A percentile compares a stretch with the other conserved stretches of the same genome.
phyloP scores from a whole-genome alignment of 2,888 invertebrate genomes.

The Agrypnus murinus region DNA sequence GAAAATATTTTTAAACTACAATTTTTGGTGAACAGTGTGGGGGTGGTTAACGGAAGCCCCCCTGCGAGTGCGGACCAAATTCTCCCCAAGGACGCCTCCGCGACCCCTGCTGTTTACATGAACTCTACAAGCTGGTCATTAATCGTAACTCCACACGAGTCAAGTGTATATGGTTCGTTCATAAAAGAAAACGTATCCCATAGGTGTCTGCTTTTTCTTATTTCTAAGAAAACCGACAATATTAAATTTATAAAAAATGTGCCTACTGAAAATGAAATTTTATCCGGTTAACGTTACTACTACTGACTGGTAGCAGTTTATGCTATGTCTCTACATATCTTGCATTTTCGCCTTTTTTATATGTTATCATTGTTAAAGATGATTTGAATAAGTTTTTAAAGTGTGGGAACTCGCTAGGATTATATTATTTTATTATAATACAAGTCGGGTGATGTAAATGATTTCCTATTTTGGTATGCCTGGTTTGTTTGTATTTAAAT shows the following conservation, averaged over 20 bases:
- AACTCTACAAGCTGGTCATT: slow-evolving; percentile 58
- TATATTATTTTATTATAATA: too few relatives aligned
- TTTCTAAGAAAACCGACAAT: slow-evolving; percentile 15
- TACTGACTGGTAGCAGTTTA: slow-evolving; percentile 1
- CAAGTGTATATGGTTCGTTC: slow-evolving; percentile 18
- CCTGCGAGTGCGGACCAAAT: slow-evolving; percentile 57
- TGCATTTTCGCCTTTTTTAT: slow-evolving; percentile 9
- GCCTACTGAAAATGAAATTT: slow-evolving; percentile 15
- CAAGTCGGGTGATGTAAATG: not conserved
- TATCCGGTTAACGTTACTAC: slow-evolving; percentile 7
- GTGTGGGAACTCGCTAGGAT: slow-evolving; percentile 27
- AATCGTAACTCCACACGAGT: slow-evolving; percentile 48
- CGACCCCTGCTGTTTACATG: slow-evolving; percentile 60
- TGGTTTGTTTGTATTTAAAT: not conserved
- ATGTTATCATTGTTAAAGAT: too few relatives aligned
- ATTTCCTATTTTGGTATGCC: not conserved
- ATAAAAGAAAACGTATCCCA: slow-evolving; percentile 10
- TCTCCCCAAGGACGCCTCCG: slow-evolving; percentile 51
- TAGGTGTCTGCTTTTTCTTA: slow-evolving; percentile 3
- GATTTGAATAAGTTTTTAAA: slow-evolving; percentile 21
- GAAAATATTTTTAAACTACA: too few relatives aligned
- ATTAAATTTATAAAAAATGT: not conserved
- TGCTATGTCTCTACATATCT: not conserved
- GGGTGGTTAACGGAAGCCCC: slow-evolving; percentile 62
- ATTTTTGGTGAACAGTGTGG: slow-evolving; percentile 60